Evolutionary conservation across 2,888 invertebrate species (phyloP), one percentile per base, ranked within the genome.

Genomic region (Nephrocerus scutellatus): DNA sequence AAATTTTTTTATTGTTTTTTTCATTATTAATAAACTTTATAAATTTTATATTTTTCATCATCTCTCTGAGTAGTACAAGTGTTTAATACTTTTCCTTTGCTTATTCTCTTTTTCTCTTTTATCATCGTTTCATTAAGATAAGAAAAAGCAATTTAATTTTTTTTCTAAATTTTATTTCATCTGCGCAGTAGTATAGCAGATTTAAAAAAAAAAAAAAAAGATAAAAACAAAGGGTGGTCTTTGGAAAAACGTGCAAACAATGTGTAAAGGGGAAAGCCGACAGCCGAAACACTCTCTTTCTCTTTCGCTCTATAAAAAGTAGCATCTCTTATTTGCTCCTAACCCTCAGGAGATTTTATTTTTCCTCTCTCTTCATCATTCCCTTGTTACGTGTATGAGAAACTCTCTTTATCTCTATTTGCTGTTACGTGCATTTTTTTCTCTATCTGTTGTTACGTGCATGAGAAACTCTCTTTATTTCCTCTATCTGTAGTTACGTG

Each of bases 181-280:
- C n/a, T n/a, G n/a, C n/a, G n/a, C n/a, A n/a, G n/a, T n/a, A n/a
- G n/a, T n/a, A n/a, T n/a, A n/a, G n/a, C n/a, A n/a, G n/a, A n/a
- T n/a, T 22, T 22, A 10, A 22, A 22, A 22, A 22, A 22, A 7
- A 22, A 22, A 22, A 22, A 8, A 37, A 28, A 43, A 29, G 33
- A 32, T 24, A 30, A 29, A 29, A 18, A 18, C 14, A 12, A 20
- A 31, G 9, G 30, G 2, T 13, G 22, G 36, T 36, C 13, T 31
- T 15, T 40, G 18, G 29, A 65, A 63, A 63, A 64, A 67, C 68
- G 68, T 68, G 68, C 68, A 68, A 68, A 68, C 68, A 68, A 68
- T 75, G 67, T 71, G 72, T 70, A 68, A 72, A 66, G 68, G 67
- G 67, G 67, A 66, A 67, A 67, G 66, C 67, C 65, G 66, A 67